phyloP scores from a whole-genome alignment of 2,888 invertebrate species.

The Hyalella azteca region DNA sequence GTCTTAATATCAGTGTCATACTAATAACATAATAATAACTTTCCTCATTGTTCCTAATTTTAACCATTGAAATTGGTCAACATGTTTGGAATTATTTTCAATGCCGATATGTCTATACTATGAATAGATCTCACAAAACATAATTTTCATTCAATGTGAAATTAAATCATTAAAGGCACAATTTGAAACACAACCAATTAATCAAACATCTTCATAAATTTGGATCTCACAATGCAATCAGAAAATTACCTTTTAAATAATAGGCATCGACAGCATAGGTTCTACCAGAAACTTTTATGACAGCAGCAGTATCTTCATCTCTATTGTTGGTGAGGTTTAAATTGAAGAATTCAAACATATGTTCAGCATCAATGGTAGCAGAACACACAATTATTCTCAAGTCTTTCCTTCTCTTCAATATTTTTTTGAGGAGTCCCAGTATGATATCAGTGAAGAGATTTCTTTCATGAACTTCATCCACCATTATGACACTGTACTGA shows the following conservation, averaged over 20 bases:
- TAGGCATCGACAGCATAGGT: slow-evolving; percentile 85
- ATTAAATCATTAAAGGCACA: too few species aligned
- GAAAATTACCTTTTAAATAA: slow-evolving; percentile 74
- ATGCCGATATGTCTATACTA: too few species aligned
- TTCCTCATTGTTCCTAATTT: too few species aligned
- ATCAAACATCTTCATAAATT: too few species aligned
- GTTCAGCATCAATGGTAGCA: slow-evolving; percentile 93
- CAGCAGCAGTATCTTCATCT: slow-evolving; percentile 67
- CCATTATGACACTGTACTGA: slow-evolving; percentile 83
- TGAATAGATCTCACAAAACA: too few species aligned
- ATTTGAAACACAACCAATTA: too few species aligned
- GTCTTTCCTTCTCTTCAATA: slow-evolving; percentile 80
- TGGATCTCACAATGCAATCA: too few species aligned
- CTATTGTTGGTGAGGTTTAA: slow-evolving; percentile 62
- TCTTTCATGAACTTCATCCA: slow-evolving; percentile 96
- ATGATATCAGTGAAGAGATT: slow-evolving; percentile 91
- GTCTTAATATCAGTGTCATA: too few species aligned
- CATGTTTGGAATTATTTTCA: too few species aligned
- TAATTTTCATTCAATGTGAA: too few species aligned
- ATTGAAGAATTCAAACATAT: slow-evolving; percentile 80
- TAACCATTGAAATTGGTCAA: too few species aligned
- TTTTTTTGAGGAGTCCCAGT: slow-evolving; percentile 91
- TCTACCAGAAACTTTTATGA: slow-evolving; percentile 83
- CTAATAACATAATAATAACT: too few species aligned
- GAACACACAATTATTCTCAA: slow-evolving; percentile 88